Conservation (phyloP, 2,797 vertebrate species). For the Graptemys geographica region DNA sequence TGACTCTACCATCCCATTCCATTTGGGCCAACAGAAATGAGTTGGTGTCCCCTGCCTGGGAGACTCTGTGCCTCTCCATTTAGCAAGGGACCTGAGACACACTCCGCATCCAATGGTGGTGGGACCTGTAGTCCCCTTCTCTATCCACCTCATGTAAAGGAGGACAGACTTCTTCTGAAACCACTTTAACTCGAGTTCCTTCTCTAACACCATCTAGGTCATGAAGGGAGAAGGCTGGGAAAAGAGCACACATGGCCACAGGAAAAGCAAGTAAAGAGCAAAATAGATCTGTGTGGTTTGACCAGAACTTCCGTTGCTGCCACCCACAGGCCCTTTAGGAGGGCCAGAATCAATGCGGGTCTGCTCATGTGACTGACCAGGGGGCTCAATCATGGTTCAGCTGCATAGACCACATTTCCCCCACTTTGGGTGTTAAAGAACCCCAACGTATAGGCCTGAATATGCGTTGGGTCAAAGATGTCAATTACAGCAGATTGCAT, state of each 20-base stretch:
- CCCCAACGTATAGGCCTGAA: slow-evolving; percentile 50
- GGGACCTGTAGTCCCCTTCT: background rate
- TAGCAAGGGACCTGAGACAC: rapidly evolving
- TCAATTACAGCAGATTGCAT: slow-evolving; percentile 66
- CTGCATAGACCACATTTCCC: slow-evolving; percentile 10
- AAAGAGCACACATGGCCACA: background rate
- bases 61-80: background rate
- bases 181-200: background rate
- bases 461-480: slow-evolving; percentile 57
- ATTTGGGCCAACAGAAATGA: background rate
- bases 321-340: background rate
- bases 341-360: background rate
- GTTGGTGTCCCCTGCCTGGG: rapidly evolving
- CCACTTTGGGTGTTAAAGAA: slow-evolving; percentile 66
- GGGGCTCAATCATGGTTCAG: background rate
- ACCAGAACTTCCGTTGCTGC: background rate
- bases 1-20: rapidly evolving
- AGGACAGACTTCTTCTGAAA: background rate
- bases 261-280: background rate
- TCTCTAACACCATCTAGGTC: background rate
- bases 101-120: rapidly evolving
- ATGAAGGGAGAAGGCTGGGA: background rate
- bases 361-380: background rate
- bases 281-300: rapidly evolving
- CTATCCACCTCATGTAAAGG: background rate